A percentile compares a stretch with the other conserved stretches of the same genome.
Conservation (phyloP, 2,888 invertebrate genomes). For the Limnephilus marmoratus region DNA sequence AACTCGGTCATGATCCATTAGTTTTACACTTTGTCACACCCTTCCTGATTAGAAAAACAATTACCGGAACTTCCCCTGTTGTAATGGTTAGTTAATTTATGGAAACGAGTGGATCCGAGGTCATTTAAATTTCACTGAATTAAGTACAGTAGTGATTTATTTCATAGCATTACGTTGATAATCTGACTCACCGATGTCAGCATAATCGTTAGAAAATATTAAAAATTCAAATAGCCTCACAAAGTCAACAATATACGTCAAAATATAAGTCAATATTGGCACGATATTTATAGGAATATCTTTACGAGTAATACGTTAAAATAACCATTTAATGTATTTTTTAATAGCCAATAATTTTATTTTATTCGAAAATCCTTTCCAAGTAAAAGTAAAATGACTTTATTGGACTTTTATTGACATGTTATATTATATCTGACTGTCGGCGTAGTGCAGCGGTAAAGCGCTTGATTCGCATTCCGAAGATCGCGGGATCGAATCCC, state of each 20-base stretch:
- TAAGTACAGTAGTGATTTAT: not conserved
- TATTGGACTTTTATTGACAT: too few species aligned
- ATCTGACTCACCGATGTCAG: not conserved
- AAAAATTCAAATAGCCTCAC: not conserved
- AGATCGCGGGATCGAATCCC: too few species aligned
- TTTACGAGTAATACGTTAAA: too few species aligned
- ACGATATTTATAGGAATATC: not conserved
- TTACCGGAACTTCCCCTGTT: not conserved
- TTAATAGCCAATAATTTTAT: too few species aligned
- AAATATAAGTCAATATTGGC: not conserved
- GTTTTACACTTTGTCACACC: not conserved
- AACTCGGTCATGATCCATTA: not conserved
- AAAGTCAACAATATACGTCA: not conserved
- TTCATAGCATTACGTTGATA: not conserved
- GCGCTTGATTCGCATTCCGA: too few species aligned
- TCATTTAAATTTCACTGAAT: not conserved
- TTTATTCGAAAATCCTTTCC: too few species aligned
- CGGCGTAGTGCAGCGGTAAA: too few species aligned
- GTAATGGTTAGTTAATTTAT: not conserved
- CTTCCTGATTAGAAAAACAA: not conserved
- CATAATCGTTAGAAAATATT: not conserved
- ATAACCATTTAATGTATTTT: too few species aligned
- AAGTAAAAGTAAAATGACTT: too few species aligned
- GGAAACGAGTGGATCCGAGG: not conserved
- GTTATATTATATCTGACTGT: too few species aligned